phyloP scores from a whole-genome alignment of 1,140 invertebrate genomes.

The Bombus waltoni region DNA sequence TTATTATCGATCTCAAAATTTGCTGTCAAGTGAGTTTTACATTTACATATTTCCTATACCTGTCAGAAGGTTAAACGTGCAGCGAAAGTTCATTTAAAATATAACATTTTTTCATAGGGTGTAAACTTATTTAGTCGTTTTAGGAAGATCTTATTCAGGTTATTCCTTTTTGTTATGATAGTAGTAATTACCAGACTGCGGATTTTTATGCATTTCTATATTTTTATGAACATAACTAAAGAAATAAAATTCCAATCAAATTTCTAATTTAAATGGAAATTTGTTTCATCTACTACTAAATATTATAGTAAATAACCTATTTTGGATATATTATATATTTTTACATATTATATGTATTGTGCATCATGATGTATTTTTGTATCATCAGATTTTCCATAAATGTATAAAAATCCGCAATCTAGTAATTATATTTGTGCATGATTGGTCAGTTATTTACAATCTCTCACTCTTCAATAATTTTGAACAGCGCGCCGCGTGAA shows the following conservation, averaged over 20 bases:
- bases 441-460: neutral
- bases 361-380: no score
- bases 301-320: no score
- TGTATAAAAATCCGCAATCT: no score
- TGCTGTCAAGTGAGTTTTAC: slow-evolving; percentile 45
- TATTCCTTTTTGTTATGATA: neutral
- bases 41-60: neutral
- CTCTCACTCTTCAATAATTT: neutral
- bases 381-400: no score
- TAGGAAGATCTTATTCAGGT: neutral
- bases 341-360: no score
- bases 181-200: neutral
- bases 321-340: no score
- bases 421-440: neutral
- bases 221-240: no score
- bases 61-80: neutral
- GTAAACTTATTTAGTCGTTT: neutral
- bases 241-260: no score
- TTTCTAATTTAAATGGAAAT: no score
- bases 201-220: no score
- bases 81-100: no score
- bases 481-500: slow-evolving; percentile 2
- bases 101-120: neutral
- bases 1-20: slow-evolving; percentile 33
- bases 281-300: no score